Percentiles rank a stretch among this genome's conserved stretches.
These are phyloP conservation scores for Hirtodrosophila histrioides DNA, from an alignment of 2,888 invertebrate genomes.

Conservation along the genomic window DNA sequence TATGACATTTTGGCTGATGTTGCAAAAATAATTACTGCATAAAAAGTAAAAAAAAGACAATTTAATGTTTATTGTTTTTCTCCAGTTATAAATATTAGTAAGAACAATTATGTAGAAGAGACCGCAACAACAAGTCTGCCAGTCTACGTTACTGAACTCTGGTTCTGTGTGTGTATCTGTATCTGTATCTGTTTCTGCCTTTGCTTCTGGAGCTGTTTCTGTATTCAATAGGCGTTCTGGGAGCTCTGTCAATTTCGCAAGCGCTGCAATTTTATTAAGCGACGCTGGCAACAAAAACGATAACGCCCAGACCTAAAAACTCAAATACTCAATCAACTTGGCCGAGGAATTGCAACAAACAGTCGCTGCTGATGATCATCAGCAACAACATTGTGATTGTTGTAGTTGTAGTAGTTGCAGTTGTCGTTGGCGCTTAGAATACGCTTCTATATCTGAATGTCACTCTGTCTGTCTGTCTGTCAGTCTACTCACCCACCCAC, in stretches of 20 bases:
- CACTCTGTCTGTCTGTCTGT: constrained; percentile 13
- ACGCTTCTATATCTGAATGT: constrained; percentile 2
- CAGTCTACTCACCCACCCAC: constrained; percentile 45
- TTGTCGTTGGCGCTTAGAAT: constrained; percentile 34
- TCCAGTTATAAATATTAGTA: constrained; percentile 14
- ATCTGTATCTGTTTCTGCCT: constrained; percentile 1
- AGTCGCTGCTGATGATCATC: constrained; percentile 32
- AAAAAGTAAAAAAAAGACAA: constrained; percentile 22
- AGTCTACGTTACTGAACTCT: background rate
- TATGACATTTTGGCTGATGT: constrained; percentile 59
- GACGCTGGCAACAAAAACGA: constrained; percentile 35
- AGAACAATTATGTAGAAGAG: constrained; percentile 1
- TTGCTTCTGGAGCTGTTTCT: constrained; percentile 5
- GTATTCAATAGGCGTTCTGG: constrained; percentile 40
- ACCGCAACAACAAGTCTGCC: constrained; percentile 14
- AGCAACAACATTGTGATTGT: constrained; percentile 16
- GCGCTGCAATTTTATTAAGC: constrained; percentile 55
- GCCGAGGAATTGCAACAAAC: constrained; percentile 9
- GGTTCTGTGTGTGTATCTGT: constrained; percentile 1
- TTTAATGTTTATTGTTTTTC: constrained; percentile 2
- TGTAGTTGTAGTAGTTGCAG: background rate
- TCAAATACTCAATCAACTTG: constrained; percentile 46
- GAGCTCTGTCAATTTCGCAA: constrained; percentile 48
- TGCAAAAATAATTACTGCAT: constrained; percentile 25
- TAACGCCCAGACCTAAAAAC: constrained; percentile 69